These are phyloP conservation scores for Stenodera caucasica DNA, from an alignment of 2,888 invertebrate species.

Conservation along the genomic window DNA sequence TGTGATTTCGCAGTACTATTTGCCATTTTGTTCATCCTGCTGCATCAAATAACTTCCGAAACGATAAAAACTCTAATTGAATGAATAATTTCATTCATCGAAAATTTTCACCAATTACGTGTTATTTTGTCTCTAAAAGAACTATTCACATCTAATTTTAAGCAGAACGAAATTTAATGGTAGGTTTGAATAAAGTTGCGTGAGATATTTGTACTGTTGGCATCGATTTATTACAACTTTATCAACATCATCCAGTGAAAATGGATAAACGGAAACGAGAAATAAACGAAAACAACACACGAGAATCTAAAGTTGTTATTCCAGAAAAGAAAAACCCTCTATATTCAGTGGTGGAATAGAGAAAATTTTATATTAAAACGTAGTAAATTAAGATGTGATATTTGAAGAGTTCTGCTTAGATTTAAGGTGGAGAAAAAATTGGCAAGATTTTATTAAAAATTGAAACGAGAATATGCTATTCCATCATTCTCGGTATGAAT, in stretches of 20 bases:
- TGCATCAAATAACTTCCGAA: constrained; percentile 8
- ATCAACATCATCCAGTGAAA: constrained; percentile 4
- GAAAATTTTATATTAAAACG: neutral
- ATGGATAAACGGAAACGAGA: neutral
- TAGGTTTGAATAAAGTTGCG: neutral
- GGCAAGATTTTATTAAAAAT: neutral
- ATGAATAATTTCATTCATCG: constrained; percentile 26
- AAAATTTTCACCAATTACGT: no score
- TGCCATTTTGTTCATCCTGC: neutral
- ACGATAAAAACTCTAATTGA: constrained; percentile 27
- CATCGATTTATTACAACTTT: constrained; percentile 7
- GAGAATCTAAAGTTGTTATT: no score
- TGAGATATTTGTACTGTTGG: constrained; percentile 5
- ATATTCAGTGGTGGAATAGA: no score
- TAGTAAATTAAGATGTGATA: neutral
- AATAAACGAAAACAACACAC: neutral
- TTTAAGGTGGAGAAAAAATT: neutral
- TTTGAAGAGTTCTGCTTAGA: neutral
- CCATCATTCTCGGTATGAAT: neutral
- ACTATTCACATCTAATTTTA: no score
- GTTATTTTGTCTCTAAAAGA: no score
- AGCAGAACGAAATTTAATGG: no score
- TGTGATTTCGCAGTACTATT: neutral
- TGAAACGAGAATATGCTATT: constrained; percentile 5
- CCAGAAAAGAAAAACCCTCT: no score